These are phyloP conservation scores for Orussus abietinus DNA, from an alignment of 1,140 invertebrate genomes.

Conservation along the genomic window DNA sequence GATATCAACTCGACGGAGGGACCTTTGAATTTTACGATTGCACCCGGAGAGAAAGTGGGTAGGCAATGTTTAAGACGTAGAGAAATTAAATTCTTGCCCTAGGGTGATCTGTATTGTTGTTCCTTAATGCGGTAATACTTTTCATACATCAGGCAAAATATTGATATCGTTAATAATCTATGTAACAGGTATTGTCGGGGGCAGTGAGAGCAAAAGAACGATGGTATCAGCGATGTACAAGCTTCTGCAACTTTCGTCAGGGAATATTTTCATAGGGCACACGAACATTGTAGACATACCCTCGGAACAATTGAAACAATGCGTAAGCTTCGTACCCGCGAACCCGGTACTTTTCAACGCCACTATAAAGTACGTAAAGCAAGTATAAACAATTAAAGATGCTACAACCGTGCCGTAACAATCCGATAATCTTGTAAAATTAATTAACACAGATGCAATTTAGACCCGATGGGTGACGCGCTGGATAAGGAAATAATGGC, in stretches of 20 bases:
- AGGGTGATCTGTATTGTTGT: no score
- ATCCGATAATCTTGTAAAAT: no score
- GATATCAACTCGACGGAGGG: constrained; percentile 9
- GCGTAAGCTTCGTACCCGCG: constrained; percentile 22
- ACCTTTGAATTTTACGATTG: constrained; percentile 19
- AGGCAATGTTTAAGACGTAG: constrained; percentile 6
- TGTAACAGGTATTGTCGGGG: constrained; percentile 8
- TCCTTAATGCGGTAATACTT: no score
- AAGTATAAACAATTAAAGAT: neutral
- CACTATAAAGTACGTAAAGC: constrained; percentile 14
- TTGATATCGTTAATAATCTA: constrained; percentile 6
- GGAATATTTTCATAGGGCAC: constrained; percentile 23
- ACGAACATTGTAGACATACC: constrained; percentile 20
- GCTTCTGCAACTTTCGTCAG: constrained; percentile 24
- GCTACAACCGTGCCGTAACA: no score
- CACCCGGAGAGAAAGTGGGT: constrained; percentile 21
- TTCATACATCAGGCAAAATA: constrained; percentile 1
- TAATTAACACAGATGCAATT: constrained; percentile 20
- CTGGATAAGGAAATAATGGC: constrained; percentile 19
- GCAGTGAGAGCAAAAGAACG: constrained; percentile 11
- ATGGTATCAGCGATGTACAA: constrained; percentile 24
- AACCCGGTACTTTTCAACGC: constrained; percentile 24
- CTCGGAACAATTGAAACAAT: constrained; percentile 18
- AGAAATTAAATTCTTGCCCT: no score
- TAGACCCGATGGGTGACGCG: constrained; percentile 19